Percentiles rank a stretch among this genome's conserved stretches.
Conservation (phyloP, 2,797 vertebrate species). For the Schizothorax lantsangensis region DNA sequence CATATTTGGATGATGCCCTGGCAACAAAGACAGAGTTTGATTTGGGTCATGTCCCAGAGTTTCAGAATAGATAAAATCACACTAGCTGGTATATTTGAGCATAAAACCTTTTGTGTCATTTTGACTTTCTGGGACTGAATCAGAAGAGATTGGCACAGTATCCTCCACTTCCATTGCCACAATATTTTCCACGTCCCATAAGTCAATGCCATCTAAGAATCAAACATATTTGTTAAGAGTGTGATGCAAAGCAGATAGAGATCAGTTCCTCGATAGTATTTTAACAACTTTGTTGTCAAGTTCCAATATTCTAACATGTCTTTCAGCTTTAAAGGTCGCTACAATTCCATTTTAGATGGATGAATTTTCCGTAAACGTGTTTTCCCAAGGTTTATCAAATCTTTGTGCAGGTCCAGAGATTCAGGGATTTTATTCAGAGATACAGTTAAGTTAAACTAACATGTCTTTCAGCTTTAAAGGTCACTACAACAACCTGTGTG, state of each 20-base stretch:
- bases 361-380: no score
- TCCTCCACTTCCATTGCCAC: conserved; percentile 59
- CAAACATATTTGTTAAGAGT: neutral
- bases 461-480: no score
- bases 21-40: neutral
- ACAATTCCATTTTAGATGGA: no score
- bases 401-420: no score
- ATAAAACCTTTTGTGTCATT: conserved; percentile 30
- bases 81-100: neutral
- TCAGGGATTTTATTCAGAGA: no score
- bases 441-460: no score
- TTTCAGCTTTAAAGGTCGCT: neutral
- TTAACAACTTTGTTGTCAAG: no score
- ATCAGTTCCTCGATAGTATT: neutral
- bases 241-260: neutral
- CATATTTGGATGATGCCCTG: neutral
- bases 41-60: neutral
- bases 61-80: neutral
- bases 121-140: neutral
- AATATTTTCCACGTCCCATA: conserved; percentile 46
- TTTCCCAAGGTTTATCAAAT: no score
- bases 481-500: neutral
- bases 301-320: neutral
- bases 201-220: conserved; percentile 67
- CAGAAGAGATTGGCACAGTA: neutral